Percentiles rank a stretch among this genome's conserved stretches.
Conservation (phyloP, 1,140 invertebrate genomes). For the Microplitis mediator region DNA sequence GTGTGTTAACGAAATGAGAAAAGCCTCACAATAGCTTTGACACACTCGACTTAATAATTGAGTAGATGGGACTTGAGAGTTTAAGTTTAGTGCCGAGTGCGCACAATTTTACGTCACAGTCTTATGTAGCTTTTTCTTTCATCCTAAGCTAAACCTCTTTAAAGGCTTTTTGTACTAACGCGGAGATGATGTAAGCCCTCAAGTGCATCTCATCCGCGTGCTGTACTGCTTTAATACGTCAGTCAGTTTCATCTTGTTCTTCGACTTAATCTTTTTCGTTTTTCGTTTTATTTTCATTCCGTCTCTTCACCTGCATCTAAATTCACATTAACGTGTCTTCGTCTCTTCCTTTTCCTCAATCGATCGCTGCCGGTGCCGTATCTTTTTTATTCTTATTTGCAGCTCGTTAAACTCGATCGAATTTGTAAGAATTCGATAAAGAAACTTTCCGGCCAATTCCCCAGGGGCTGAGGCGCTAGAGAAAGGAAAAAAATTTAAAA, state of each 20-base stretch:
- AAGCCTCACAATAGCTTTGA: background rate
- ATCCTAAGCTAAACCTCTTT: conserved; percentile 3
- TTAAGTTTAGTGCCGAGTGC: conserved; percentile 6
- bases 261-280: background rate
- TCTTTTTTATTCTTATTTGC: background rate
- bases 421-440: conserved; percentile 22
- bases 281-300: background rate
- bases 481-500: background rate
- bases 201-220: conserved; percentile 6
- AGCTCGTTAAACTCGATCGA: conserved; percentile 16
- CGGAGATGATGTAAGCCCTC: background rate
- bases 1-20: background rate
- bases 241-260: conserved; percentile 7
- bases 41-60: conserved; percentile 1
- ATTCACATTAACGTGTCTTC: too few species aligned
- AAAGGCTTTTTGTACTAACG: background rate
- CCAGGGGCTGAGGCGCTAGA: background rate
- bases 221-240: conserved; percentile 9
- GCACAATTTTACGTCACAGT: background rate
- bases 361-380: too few species aligned
- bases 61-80: background rate
- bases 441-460: conserved; percentile 21
- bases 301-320: too few species aligned
- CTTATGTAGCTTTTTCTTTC: background rate
- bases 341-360: too few species aligned